Percentiles rank a stretch among this genome's conserved stretches.
These are phyloP conservation scores for Melanerpes aurifrons DNA, from an alignment of 2,113 vertebrate species.

Conservation along the genomic window DNA sequence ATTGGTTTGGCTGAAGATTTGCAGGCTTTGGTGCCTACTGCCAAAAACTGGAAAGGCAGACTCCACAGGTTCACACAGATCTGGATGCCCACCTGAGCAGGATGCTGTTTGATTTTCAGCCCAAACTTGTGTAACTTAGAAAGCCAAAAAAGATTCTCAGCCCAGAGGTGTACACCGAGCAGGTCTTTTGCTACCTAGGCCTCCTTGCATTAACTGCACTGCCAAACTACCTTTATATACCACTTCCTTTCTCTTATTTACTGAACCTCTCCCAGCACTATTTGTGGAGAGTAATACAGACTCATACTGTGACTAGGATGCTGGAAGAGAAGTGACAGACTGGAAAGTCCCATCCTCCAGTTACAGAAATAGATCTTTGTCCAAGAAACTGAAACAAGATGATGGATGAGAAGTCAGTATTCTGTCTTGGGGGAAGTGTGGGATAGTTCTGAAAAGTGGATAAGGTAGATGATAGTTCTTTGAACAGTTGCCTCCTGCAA, in stretches of 20 bases:
- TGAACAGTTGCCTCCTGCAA: background rate
- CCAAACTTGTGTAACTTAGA: background rate
- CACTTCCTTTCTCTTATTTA: background rate
- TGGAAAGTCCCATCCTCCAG: background rate
- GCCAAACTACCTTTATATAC: background rate
- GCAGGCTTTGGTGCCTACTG: background rate
- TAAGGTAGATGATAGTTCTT: background rate
- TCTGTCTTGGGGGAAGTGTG: background rate
- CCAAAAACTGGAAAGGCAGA: background rate
- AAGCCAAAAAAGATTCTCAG: background rate
- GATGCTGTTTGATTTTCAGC: background rate
- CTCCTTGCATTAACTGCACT: rapidly evolving
- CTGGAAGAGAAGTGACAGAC: background rate
- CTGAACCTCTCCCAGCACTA: background rate
- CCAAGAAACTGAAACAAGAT: background rate
- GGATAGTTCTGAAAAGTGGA: background rate
- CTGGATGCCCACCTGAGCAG: background rate
- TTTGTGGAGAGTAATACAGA: background rate
- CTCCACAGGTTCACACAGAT: background rate
- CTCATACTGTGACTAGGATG: background rate
- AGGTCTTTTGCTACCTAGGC: background rate
- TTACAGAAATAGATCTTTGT: background rate
- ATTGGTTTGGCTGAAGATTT: background rate
- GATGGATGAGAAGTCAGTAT: background rate
- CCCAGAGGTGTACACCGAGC: background rate